Percentiles rank a stretch among this genome's conserved stretches.
Conservation (phyloP, 2,113 vertebrate species). For the Motacilla tschutschensis region DNA sequence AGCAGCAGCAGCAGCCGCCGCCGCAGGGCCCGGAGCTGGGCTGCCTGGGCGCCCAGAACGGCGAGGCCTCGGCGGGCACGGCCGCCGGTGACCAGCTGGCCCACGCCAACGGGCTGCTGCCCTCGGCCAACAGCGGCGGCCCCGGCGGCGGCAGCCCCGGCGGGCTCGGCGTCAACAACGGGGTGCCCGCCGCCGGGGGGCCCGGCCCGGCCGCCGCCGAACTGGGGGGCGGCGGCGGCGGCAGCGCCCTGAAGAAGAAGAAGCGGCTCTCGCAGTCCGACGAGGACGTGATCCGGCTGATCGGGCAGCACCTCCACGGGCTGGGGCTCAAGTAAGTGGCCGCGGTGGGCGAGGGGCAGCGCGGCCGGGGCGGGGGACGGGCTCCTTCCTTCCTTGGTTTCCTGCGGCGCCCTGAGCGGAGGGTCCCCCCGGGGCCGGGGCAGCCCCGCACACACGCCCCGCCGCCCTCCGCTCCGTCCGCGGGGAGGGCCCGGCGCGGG, state of each 20-base stretch:
- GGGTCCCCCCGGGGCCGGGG: neutral
- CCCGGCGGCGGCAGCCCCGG: conserved; percentile 66
- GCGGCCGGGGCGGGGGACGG: neutral
- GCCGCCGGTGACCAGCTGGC: conserved; percentile 69
- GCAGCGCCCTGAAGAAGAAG: conserved; percentile 87
- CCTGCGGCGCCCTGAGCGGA: neutral
- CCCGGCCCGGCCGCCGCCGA: conserved; percentile 72
- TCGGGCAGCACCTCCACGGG: conserved; percentile 93
- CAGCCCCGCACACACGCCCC: neutral
- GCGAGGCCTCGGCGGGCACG: conserved; percentile 76
- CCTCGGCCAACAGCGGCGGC: conserved; percentile 66
- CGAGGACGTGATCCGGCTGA: conserved; percentile 93
- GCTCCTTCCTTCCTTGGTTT: neutral
- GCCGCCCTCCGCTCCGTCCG: too few species aligned
- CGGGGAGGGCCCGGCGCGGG: neutral
- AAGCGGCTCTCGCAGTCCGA: conserved; percentile 90
- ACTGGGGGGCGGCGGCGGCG: conserved; percentile 68
- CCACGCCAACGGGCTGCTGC: conserved; percentile 86
- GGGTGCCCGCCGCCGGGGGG: conserved; percentile 64
- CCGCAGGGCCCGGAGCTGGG: conserved; percentile 74
- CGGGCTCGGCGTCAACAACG: conserved; percentile 79
- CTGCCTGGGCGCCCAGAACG: conserved; percentile 83
- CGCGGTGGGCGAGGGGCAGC: neutral
- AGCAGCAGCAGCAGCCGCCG: conserved; percentile 47
- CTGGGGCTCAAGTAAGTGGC: conserved; percentile 93